A percentile compares a stretch with the other conserved stretches of the same genome.
Conservation (phyloP, 2,888 invertebrate genomes). For the Hesperia comma region DNA sequence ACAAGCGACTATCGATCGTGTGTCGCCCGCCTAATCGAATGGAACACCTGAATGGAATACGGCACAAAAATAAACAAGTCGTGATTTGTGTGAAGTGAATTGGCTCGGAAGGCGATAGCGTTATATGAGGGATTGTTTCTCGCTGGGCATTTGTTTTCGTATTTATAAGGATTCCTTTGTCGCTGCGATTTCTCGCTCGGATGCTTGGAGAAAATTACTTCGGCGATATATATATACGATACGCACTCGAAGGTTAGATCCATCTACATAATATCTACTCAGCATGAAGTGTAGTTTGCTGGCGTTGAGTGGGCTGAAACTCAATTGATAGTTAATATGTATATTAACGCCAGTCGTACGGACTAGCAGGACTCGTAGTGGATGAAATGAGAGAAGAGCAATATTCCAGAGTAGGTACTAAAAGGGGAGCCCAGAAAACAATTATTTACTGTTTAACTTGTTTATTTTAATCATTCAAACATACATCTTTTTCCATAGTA, state of each 20-base stretch:
- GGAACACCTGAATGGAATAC: constrained; percentile 9
- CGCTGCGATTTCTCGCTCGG: not conserved
- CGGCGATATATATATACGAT: not conserved
- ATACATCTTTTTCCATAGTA: too few relatives aligned
- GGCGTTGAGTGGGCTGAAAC: too few relatives aligned
- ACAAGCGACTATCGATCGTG: not conserved
- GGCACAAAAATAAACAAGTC: constrained; percentile 7
- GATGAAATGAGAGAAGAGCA: too few relatives aligned
- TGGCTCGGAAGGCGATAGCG: constrained; percentile 22
- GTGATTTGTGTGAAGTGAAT: constrained; percentile 26
- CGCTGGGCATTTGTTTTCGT: constrained; percentile 17
- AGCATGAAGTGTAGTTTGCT: not conserved
- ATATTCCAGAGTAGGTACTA: too few relatives aligned
- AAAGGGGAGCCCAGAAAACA: too few relatives aligned
- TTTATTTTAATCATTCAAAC: too few relatives aligned
- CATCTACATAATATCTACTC: not conserved
- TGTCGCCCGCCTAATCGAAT: not conserved
- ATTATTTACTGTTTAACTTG: too few relatives aligned
- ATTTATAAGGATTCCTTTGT: constrained; percentile 22
- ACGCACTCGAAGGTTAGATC: not conserved
- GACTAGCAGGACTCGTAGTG: too few relatives aligned
- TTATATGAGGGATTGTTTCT: constrained; percentile 23
- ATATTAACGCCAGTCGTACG: too few relatives aligned
- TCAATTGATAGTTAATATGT: too few relatives aligned
- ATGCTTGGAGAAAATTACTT: not conserved